Evolutionary conservation across 1,140 invertebrate species (phyloP), one percentile per base, ranked within the genome.

Genomic region (Drosophila hydei): DNA sequence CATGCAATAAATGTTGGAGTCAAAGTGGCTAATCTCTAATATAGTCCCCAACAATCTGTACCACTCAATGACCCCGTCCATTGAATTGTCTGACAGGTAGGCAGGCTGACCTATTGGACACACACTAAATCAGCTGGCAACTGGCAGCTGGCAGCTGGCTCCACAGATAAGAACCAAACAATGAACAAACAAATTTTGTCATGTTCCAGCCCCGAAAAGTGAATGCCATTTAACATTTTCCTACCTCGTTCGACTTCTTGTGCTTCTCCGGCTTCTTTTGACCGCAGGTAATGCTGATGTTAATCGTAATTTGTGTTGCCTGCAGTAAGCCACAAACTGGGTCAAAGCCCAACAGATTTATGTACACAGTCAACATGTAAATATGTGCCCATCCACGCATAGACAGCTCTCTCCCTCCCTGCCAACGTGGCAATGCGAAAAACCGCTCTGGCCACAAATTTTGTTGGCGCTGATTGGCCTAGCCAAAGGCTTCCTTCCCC

Each of bases 1-100:
- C 80, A 87, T 75, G 64, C 77, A 79, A 80, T 74, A 85, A 77
- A 80, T 74, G 77, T 58, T 71, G 64, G 61, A 58, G 61, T 76
- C 76, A 69, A 69, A 27, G 42, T 67, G 59, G 59, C 64, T 48
- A 43, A 67, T 84, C 68, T 65, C 23, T 25, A 51, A 54, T 42
- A 18, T 14, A 42, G 2, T 14, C n/a, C n/a, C 38, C 38, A 42
- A 36, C 33, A 25, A 14, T 38, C 25, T 6, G n/a, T 9, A 42
- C 19, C 30, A 16, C 12, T 8, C n/a, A 47, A 16, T 25, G 50
- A 45, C 18, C 30, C 21, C 16, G 50, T 45, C 18, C 50, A 65
- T 58, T 65, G 43, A 65, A 27, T 55, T 14, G 42, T 23, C 19
- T 47, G 42, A 6, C 52, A 25, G 64, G 19, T 16, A 8, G 7